phyloP scores from a whole-genome alignment of 2,888 invertebrate species.

The Syrista parreyssii region DNA sequence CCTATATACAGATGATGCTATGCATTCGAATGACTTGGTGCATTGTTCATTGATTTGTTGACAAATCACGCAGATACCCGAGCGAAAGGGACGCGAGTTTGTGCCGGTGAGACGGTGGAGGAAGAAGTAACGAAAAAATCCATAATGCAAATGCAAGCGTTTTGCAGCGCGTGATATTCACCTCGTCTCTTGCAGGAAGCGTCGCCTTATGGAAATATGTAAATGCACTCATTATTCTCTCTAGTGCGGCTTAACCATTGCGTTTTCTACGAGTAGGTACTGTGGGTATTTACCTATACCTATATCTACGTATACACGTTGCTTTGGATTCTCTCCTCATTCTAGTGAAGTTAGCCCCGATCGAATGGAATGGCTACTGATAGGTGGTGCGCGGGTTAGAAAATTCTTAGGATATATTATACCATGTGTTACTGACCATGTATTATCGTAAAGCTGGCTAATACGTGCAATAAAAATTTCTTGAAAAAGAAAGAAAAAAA shows the following conservation, averaged over 20 bases:
- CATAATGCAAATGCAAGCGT: not conserved
- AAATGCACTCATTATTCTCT: conserved; percentile 6
- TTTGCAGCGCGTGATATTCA: not conserved
- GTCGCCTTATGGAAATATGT: conserved; percentile 2
- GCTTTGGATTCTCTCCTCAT: not conserved
- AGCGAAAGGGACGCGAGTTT: not conserved
- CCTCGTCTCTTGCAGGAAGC: not conserved
- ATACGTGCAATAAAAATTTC: not conserved
- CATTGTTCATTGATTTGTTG: not conserved
- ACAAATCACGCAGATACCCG: not conserved
- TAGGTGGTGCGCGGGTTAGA: not conserved
- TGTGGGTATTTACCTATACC: not conserved
- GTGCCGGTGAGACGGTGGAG: not conserved
- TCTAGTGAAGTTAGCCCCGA: not conserved
- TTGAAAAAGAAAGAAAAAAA: not conserved
- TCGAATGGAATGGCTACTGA: not conserved
- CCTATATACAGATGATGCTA: not conserved
- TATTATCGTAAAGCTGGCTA: not conserved
- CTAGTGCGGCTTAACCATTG: not conserved
- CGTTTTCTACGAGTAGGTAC: not conserved
- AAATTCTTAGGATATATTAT: not conserved
- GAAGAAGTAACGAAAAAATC: not conserved
- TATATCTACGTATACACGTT: not conserved
- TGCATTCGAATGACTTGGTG: not conserved
- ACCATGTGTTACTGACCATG: not conserved